These are phyloP conservation scores for Drosophila barbarae DNA, from an alignment of 2,888 invertebrate species.

Conservation along the genomic window DNA sequence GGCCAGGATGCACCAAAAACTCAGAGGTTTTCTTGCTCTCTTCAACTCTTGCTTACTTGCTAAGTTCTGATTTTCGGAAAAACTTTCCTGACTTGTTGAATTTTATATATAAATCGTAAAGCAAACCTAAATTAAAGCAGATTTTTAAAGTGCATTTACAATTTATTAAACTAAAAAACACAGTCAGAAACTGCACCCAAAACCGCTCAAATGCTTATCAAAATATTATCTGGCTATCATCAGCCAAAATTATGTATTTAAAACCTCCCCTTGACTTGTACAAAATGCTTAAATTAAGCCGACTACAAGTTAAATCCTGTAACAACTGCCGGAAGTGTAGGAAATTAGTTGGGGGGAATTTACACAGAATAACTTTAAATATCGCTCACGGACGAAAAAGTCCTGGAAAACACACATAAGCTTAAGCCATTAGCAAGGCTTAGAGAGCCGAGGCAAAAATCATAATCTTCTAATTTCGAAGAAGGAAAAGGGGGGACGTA, in stretches of 20 bases:
- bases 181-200: no score
- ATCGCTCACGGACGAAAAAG: constrained; percentile 8
- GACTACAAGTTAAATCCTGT: constrained; percentile 5
- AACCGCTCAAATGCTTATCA: background rate
- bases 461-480: constrained; percentile 67
- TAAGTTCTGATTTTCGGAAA: background rate
- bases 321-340: constrained; percentile 40
- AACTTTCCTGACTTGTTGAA: background rate
- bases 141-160: background rate
- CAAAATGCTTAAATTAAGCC: constrained; percentile 4
- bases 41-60: background rate
- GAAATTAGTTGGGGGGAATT: constrained; percentile 43
- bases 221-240: background rate
- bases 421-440: constrained; percentile 63
- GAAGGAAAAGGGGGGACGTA: constrained; percentile 3
- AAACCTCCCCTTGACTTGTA: background rate
- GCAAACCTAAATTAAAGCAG: background rate
- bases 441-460: constrained; percentile 55
- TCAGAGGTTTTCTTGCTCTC: background rate
- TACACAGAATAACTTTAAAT: constrained; percentile 22
- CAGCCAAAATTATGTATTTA: background rate
- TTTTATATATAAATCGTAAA: background rate
- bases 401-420: constrained; percentile 44
- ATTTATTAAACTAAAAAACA: background rate
- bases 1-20: background rate